phyloP scores from a whole-genome alignment of 2,888 invertebrate species.

The Iphiclides podalirius region DNA sequence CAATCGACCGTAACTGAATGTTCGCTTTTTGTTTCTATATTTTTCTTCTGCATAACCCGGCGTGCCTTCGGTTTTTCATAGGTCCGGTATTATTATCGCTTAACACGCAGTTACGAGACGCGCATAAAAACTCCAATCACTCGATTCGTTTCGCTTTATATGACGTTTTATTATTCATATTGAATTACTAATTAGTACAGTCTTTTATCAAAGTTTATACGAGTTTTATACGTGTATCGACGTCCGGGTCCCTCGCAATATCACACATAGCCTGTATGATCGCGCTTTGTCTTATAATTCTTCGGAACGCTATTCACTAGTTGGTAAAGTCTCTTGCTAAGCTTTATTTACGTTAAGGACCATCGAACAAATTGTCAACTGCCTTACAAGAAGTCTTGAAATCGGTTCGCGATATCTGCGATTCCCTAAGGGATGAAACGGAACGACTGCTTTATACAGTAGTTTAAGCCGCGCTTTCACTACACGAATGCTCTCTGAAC shows the following conservation, averaged over 20 bases:
- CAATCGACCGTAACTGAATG: neutral
- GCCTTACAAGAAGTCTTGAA: constrained; percentile 29
- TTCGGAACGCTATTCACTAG: constrained; percentile 31
- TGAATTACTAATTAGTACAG: neutral
- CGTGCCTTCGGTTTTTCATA: no score
- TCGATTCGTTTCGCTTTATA: neutral
- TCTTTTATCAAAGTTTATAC: neutral
- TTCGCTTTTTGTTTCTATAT: neutral
- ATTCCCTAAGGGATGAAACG: neutral
- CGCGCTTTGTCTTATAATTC: neutral
- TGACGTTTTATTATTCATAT: neutral
- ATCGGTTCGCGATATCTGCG: constrained; percentile 21
- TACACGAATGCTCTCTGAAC: no score
- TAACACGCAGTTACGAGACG: no score
- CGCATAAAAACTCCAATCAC: no score
- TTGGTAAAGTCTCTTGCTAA: constrained; percentile 35
- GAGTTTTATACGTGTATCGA: neutral
- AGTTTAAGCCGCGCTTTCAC: no score
- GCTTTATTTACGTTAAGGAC: constrained; percentile 37
- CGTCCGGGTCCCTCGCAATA: constrained; percentile 13
- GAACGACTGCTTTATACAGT: neutral
- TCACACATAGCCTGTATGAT: no score
- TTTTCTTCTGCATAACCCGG: neutral
- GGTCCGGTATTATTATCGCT: neutral
- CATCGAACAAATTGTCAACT: constrained; percentile 42